These are phyloP conservation scores for Pachymerium ferrugineum DNA, from an alignment of 2,888 invertebrate species.

Conservation along the genomic window DNA sequence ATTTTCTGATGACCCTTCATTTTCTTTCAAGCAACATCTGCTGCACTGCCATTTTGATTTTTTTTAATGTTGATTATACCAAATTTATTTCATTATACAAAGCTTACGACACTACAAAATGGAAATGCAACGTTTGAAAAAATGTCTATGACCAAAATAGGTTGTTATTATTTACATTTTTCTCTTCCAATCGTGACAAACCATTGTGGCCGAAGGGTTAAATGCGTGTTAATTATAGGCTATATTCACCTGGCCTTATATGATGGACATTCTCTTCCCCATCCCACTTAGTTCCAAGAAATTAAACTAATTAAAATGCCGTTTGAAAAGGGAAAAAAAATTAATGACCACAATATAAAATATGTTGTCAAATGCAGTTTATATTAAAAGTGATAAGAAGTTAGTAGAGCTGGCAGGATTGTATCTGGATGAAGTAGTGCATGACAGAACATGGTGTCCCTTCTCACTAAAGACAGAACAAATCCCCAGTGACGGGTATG, in stretches of 20 bases:
- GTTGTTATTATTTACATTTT: not conserved
- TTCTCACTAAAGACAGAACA: constrained; percentile 15
- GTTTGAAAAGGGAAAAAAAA: not conserved
- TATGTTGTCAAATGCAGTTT: no score
- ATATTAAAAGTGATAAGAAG: no score
- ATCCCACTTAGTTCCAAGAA: not conserved
- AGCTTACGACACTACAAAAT: no score
- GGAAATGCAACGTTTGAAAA: no score
- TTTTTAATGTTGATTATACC: no score
- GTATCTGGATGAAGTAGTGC: constrained; percentile 1
- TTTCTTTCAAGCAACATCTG: no score
- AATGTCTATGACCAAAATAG: not conserved
- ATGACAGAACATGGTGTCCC: constrained; percentile 3
- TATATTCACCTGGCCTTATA: not conserved
- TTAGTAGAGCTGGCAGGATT: no score
- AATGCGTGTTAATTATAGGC: constrained; percentile 1
- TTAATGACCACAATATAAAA: no score
- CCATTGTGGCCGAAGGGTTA: not conserved
- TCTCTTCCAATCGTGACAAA: not conserved
- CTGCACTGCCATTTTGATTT: no score
- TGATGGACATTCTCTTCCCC: not conserved
- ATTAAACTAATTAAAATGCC: not conserved
- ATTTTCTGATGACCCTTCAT: no score
- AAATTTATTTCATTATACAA: no score
- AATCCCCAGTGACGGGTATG: constrained; percentile 6